Evolutionary conservation across 2,888 invertebrate species (phyloP), one percentile per base, ranked within the genome.

Genomic region (Biston stratarius): DNA sequence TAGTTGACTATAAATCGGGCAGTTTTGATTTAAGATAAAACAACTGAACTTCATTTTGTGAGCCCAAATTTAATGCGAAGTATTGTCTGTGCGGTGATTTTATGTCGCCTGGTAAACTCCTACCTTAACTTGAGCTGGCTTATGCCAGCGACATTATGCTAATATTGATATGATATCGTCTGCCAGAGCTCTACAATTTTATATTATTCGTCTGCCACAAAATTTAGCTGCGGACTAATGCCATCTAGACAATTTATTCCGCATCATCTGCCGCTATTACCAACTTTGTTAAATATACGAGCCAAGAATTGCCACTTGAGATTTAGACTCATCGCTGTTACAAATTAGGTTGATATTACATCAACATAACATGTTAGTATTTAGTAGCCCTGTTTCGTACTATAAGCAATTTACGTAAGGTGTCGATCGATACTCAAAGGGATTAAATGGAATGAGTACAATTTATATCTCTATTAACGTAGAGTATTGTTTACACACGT

Each of bases 401-500:
- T 90, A 92, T 91, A 92, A 76, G 77, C 79, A 74, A 77, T 87
- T 84, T 83, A 53, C 83, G 81, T 86, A 85, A 88, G 81, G 79
- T 81, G 81, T 83, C 84, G 83, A 82, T 84, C 84, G 90, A 90
- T 88, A 84, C 48, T 87, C 87, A 88, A 90, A 92, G 88, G 90
- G 90, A 90, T 90, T 88, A 90, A 88, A 91, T 87, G 86, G 85
- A 90, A 89, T 86, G 84, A 83, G 81, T 83, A 85, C 88, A 92
- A 90, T 92, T 92, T 92, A 92, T 92, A 90, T 93, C 94, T 93
- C 91, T 91, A 93, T 94, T 93, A 93, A 87, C 88, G 86, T 86
- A 83, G 84, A 85, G 87, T 86, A 90, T 89, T 94, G 92, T 93
- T 93, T 94, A 91, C 89, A 85, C 83, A 83, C 84, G 87, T 78